Conservation (phyloP, 2,797 vertebrate species). For the Acropternis orthonyx region DNA sequence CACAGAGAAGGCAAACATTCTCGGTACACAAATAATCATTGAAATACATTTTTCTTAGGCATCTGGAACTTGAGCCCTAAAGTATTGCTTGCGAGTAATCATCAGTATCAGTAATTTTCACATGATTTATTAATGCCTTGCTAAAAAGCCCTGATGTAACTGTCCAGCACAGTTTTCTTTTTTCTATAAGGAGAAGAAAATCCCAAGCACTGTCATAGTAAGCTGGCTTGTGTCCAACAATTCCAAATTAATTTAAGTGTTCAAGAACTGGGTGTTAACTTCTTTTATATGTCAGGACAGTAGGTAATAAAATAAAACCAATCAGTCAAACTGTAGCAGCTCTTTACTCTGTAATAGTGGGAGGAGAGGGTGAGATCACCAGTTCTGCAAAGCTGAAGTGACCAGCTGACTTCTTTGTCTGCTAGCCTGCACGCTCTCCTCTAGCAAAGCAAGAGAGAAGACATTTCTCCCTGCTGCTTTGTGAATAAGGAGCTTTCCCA, state of each 20-base stretch:
- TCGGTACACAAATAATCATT: neutral
- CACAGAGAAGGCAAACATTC: neutral
- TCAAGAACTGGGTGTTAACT: neutral
- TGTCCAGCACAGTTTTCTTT: neutral
- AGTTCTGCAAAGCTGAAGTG: neutral
- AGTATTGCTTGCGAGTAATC: neutral
- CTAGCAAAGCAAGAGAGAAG: neutral
- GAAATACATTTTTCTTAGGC: neutral
- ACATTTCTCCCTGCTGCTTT: neutral
- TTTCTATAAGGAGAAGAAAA: neutral
- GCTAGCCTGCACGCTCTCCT: neutral
- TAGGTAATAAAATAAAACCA: neutral
- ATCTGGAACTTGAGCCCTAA: neutral
- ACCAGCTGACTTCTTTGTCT: slow-evolving; percentile 60
- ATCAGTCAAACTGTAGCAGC: neutral
- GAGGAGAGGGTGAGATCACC: slow-evolving; percentile 48
- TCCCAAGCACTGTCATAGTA: neutral
- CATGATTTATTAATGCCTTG: slow-evolving; percentile 50
- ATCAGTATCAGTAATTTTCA: neutral
- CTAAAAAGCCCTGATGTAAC: slow-evolving; percentile 24
- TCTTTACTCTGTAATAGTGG: neutral
- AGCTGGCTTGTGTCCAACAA: neutral
- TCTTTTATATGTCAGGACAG: neutral
- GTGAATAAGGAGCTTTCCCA: neutral
- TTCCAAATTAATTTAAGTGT: neutral